These are phyloP conservation scores for Lytechinus pictus DNA, from an alignment of 35 echinoderm and acorn worm species.

Conservation along the genomic window DNA sequence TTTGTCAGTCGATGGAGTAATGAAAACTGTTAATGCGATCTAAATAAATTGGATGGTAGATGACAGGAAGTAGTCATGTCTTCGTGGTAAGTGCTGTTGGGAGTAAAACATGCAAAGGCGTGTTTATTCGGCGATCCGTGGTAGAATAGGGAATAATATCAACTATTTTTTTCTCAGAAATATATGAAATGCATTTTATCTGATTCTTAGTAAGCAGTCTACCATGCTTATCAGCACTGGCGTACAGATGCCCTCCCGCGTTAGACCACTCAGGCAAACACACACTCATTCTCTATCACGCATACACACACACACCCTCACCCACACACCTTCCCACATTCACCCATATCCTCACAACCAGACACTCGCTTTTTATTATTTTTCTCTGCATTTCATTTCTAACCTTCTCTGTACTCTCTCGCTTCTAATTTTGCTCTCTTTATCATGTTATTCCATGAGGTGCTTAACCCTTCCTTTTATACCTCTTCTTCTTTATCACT, in stretches of 20 bases:
- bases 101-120: background rate
- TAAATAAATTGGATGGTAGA: background rate
- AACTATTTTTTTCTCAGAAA: background rate
- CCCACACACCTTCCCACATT: background rate
- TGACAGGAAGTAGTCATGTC: background rate
- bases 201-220: no score
- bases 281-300: background rate
- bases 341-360: no score
- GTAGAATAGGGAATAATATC: background rate
- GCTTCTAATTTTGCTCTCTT: background rate
- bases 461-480: background rate
- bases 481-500: background rate
- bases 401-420: background rate
- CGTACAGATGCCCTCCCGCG: no score
- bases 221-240: background rate
- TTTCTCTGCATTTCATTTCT: background rate
- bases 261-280: background rate
- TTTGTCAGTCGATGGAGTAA: conserved; percentile 10
- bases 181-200: background rate
- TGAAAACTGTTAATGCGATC: conserved; percentile 2
- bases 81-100: background rate
- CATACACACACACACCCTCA: background rate
- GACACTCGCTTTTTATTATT: no score
- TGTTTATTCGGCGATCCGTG: background rate
- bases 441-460: background rate